phyloP scores from a whole-genome alignment of 2,113 vertebrate species.

The Dendrocopos noguchii region DNA sequence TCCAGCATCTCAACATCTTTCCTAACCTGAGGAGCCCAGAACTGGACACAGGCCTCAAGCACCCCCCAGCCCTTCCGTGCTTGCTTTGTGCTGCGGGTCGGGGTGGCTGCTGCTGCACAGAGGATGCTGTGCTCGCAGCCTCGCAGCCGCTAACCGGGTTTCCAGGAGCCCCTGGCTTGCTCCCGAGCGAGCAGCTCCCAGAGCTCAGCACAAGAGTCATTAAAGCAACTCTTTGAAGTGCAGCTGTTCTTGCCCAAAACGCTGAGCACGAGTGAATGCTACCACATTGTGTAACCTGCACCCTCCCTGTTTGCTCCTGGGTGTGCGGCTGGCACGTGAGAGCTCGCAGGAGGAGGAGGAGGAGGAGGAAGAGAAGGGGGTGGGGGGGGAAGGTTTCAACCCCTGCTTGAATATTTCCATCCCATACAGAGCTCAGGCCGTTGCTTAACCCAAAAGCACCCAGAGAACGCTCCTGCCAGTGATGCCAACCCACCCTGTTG shows the following conservation, averaged over 20 bases:
- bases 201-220: neutral
- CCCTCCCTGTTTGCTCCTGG: neutral
- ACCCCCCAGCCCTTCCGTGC: neutral
- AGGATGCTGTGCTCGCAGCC: accelerated
- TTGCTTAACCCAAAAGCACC: neutral
- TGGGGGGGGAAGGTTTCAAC: neutral
- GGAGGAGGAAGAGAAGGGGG: neutral
- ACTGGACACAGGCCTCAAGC: too few species aligned
- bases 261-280: neutral
- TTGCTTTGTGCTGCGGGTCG: neutral
- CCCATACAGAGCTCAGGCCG: accelerated
- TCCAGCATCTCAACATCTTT: too few species aligned
- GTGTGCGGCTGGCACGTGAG: neutral
- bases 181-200: neutral
- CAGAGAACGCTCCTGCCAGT: accelerated
- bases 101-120: neutral
- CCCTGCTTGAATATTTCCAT: neutral
- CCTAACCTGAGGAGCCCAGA: too few species aligned
- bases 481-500: accelerated
- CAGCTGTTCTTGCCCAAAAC: neutral
- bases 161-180: neutral
- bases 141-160: neutral
- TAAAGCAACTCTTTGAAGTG: constrained; percentile 2
- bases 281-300: neutral
- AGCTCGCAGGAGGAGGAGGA: neutral